These are phyloP conservation scores for Gallinago paraguaiae DNA, from an alignment of 2,113 vertebrate species.

Conservation along the genomic window DNA sequence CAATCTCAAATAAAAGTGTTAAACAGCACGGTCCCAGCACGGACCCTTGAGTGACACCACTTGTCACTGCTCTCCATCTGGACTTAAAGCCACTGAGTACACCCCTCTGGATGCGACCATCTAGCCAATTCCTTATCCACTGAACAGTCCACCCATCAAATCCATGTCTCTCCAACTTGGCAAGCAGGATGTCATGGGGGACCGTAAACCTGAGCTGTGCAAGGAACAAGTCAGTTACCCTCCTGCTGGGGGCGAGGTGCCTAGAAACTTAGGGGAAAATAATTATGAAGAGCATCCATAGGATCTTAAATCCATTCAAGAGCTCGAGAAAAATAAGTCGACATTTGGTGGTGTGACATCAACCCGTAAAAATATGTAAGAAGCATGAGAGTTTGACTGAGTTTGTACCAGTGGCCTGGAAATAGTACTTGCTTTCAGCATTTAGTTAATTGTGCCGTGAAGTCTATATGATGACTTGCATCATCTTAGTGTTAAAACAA, in stretches of 20 bases:
- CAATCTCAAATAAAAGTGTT: no score
- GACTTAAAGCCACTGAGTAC: no score
- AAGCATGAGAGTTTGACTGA: not conserved
- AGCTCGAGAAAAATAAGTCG: not conserved
- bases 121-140: no score
- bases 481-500: not conserved
- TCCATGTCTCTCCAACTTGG: no score
- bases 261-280: not conserved
- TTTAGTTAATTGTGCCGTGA: not conserved
- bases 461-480: not conserved
- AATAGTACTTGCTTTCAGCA: not conserved
- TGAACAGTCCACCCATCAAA: no score
- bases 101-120: no score
- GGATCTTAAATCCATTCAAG: not conserved
- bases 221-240: accelerated
- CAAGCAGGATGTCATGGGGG: no score
- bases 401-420: not conserved
- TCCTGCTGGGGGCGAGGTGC: accelerated
- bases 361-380: accelerated
- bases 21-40: no score
- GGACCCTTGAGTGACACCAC: no score
- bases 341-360: not conserved
- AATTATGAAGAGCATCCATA: not conserved
- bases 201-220: not conserved
- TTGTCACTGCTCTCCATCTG: no score